phyloP scores from a whole-genome alignment of 2,113 vertebrate genomes.

The Rynchops niger region DNA sequence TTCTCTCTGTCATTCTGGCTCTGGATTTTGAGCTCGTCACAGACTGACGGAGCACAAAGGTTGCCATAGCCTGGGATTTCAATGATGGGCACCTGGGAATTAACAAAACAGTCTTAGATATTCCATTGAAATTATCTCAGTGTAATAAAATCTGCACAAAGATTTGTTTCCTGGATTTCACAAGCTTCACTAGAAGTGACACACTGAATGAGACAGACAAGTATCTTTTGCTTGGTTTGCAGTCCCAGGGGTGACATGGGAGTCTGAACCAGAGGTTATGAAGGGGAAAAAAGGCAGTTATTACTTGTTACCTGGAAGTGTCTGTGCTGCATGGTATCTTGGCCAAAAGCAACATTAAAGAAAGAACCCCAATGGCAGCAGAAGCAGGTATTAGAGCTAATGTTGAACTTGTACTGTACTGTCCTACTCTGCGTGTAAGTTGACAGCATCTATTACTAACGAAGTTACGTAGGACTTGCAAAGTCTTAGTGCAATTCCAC shows the following conservation, averaged over 20 bases:
- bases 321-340: background rate
- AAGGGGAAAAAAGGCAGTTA: background rate
- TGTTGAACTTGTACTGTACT: background rate
- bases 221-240: background rate
- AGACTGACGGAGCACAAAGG: conserved; percentile 87
- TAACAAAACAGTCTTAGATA: background rate
- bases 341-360: background rate
- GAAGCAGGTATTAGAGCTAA: background rate
- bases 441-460: background rate
- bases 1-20: conserved; percentile 98
- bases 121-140: background rate
- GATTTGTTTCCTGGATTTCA: background rate
- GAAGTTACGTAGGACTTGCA: background rate
- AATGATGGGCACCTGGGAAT: conserved; percentile 88
- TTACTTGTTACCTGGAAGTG: background rate
- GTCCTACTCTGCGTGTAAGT: no score
- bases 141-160: background rate
- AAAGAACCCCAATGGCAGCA: background rate
- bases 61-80: conserved; percentile 92
- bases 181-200: background rate
- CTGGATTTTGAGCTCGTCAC: conserved; percentile 95
- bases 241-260: background rate
- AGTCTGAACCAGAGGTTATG: background rate
- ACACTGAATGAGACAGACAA: background rate
- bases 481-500: background rate